Evolutionary conservation across 2,113 vertebrate genomes (phyloP).

Genomic region (Pluvialis apricaria): DNA sequence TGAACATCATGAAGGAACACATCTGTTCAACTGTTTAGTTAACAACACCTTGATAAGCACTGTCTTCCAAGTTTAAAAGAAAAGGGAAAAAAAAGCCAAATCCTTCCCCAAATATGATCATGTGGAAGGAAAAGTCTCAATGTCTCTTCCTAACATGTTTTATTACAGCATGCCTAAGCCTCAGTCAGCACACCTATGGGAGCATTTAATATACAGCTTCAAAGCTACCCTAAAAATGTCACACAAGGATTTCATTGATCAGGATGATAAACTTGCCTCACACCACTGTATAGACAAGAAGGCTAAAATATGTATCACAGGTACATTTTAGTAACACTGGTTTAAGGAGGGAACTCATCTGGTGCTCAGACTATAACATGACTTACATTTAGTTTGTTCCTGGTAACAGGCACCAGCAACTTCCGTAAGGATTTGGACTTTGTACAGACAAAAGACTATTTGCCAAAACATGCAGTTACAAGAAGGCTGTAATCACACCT

Average conservation of each 20-base stretch:
- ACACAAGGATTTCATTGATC: not conserved
- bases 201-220: not conserved
- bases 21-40: not conserved
- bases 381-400: not conserved
- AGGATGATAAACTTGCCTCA: not conserved
- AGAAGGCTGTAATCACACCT: not conserved
- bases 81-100: not conserved
- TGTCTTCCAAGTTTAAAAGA: not conserved
- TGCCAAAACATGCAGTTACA: not conserved
- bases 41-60: not conserved
- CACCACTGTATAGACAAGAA: not conserved
- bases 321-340: not conserved
- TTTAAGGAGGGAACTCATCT: not conserved
- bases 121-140: fast-evolving
- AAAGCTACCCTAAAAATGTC: not conserved
- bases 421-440: not conserved
- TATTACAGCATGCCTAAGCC: not conserved
- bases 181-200: not conserved
- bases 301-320: not conserved
- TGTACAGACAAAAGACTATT: not conserved
- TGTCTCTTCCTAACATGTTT: not conserved
- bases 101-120: not conserved
- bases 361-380: fast-evolving
- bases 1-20: not conserved
- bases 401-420: not conserved